Conservation (phyloP, 2,113 vertebrate genomes). For the Thalassoma bifasciatum region DNA sequence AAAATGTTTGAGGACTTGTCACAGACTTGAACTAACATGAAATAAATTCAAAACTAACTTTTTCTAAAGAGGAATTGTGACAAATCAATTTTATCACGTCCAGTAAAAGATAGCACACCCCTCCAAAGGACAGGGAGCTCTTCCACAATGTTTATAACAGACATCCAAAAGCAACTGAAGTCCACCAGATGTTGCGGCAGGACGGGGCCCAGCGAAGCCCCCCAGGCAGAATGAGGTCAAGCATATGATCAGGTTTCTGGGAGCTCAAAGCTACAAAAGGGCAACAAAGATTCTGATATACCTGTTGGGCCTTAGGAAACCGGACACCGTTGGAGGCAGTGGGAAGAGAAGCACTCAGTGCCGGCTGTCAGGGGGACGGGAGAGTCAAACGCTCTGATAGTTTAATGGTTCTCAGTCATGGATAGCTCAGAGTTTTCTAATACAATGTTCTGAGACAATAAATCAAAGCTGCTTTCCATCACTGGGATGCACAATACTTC, state of each 20-base stretch:
- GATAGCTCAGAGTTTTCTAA: slow-evolving; percentile 35
- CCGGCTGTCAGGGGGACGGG: slow-evolving; percentile 60
- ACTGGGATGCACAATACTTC: slow-evolving; percentile 41
- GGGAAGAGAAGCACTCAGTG: slow-evolving; percentile 74
- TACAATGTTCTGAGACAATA: slow-evolving; percentile 39
- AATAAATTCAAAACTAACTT: slow-evolving; percentile 17
- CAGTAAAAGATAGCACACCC: slow-evolving; percentile 54
- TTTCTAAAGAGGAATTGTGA: too few species aligned
- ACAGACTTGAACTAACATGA: too few species aligned
- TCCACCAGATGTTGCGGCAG: slow-evolving; percentile 80
- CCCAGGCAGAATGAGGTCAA: slow-evolving; percentile 84
- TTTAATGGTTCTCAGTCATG: slow-evolving; percentile 61
- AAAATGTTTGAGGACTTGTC: too few species aligned
- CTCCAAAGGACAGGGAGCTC: slow-evolving; percentile 56
- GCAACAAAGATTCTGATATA: slow-evolving; percentile 82
- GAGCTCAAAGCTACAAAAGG: slow-evolving; percentile 78
- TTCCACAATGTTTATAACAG: slow-evolving; percentile 74
- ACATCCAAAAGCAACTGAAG: slow-evolving; percentile 74
- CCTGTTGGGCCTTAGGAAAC: slow-evolving; percentile 79
- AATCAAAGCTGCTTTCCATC: slow-evolving; percentile 58
- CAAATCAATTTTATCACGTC: slow-evolving; percentile 48
- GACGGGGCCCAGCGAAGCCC: slow-evolving; percentile 64
- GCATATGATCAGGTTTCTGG: slow-evolving; percentile 82
- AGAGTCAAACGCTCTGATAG: slow-evolving; percentile 64
- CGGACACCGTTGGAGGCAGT: slow-evolving; percentile 72